Evolutionary conservation across 2,113 vertebrate species (phyloP).

Genomic region (Phrynosoma blainvillii): DNA sequence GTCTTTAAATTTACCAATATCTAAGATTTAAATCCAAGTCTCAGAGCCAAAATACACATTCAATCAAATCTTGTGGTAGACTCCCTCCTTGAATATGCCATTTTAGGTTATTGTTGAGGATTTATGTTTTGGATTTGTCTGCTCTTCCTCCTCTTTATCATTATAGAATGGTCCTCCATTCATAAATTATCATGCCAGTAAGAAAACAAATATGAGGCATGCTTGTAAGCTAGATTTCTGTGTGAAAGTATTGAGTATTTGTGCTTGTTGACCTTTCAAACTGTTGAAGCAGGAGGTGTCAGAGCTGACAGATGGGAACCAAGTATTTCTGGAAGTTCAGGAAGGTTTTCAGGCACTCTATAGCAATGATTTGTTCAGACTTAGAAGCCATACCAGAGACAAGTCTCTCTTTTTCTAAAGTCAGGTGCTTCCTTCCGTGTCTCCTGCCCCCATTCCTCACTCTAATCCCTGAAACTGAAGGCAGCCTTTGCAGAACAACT

Average conservation of each 20-base stretch:
- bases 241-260: not conserved
- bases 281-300: not conserved
- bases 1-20: not conserved
- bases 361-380: not conserved
- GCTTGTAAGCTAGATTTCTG: not conserved
- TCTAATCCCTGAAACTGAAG: not conserved
- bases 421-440: not conserved
- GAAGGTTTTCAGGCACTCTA: not conserved
- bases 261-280: not conserved
- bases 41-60: not conserved
- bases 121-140: not conserved
- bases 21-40: not conserved
- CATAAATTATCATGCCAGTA: not conserved
- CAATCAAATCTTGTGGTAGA: not conserved
- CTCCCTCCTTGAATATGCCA: not conserved
- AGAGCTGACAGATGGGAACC: not conserved
- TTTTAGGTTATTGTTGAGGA: not conserved
- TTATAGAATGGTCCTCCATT: not conserved
- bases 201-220: not conserved
- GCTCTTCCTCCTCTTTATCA: too few species aligned
- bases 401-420: not conserved
- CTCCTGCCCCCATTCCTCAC: not conserved
- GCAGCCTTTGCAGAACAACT: not conserved
- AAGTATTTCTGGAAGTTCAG: not conserved
- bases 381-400: not conserved